Evolutionary conservation across 2,888 invertebrate genomes (phyloP).

Genomic region (Stenichneumon culpator): DNA sequence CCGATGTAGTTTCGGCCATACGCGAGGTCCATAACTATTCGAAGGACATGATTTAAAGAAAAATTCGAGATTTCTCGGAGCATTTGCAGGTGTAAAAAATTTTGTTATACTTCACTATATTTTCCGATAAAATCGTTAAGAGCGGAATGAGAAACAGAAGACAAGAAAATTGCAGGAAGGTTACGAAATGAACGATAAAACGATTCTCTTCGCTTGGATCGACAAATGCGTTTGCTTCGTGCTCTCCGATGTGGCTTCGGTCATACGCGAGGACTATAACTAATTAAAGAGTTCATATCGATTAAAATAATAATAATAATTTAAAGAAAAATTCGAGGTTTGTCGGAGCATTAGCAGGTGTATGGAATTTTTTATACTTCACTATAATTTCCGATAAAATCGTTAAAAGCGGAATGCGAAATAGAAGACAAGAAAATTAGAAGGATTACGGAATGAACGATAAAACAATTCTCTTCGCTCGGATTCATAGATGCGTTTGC

Average conservation of each 20-base stretch:
- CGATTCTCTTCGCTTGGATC: conserved; percentile 30
- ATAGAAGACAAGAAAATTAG: background rate
- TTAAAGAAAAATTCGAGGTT: too few relatives aligned
- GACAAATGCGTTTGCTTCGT: background rate
- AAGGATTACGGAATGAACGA: background rate
- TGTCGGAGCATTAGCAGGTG: too few relatives aligned
- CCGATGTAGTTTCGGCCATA: background rate
- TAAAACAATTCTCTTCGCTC: conserved; percentile 31
- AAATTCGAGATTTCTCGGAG: too few relatives aligned
- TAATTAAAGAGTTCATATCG: too few relatives aligned
- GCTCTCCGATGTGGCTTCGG: background rate
- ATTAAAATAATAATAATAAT: too few relatives aligned
- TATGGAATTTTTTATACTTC: background rate
- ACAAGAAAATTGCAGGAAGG: too few relatives aligned
- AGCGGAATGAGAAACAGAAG: too few relatives aligned
- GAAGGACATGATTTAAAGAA: too few relatives aligned
- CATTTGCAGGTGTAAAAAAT: too few relatives aligned
- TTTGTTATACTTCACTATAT: too few relatives aligned
- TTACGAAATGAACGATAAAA: background rate
- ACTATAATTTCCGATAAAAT: background rate
- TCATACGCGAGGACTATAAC: background rate
- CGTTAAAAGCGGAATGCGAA: background rate
- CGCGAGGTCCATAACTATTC: background rate
- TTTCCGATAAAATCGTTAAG: too few relatives aligned
- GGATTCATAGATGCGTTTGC: background rate